Base-by-base conservation (phyloP, 2,888 invertebrate genomes). In the Hydrotaea cyrtoneurina region DNA sequence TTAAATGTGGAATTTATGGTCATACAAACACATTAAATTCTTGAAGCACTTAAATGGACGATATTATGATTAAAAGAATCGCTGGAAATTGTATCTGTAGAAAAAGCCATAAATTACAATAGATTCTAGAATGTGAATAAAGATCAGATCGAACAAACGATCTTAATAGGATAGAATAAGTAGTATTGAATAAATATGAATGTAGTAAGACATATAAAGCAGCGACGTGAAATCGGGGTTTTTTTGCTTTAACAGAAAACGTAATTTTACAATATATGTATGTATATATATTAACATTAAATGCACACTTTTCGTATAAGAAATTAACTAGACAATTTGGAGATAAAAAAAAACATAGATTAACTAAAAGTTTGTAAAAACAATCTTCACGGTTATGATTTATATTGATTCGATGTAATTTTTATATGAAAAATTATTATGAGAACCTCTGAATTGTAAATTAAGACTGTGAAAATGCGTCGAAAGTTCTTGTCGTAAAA, bases 11-110 rank as follows among this genome's bases (percentile, higher is more conserved):
- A 73, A 15, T 64, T 39, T 2, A 39, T 36, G 11, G 19, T 43
- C 39, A 66, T 66, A 69, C 39, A 39, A 19, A 64, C 36, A 53
- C 23, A 31, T 31, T 31, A 4, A 31, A 7, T 66, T 71, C 19
- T 75, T 57, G 73, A 85, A 85, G 85, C 85, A 85, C 82, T 82
- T 82, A 76, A 85, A 81, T 82, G 79, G 76, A 82, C 62, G 66
- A 72, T 66, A 11, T 66, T 43, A 43, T 69, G 21, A 21, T 21
- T 46, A 46, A 15, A 62, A 31, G 75, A 75, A 76, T 50, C 13
- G 43, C 8, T 17, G 46, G 21, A 69, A 23, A 59, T 26, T 23
- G 26, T 59, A 59, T 21, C 15, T 26, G 59, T 26, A 59, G 23
- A 59, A 26, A 69, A 53, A 80, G 31, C 46, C 39, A 73, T 43